phyloP scores from a whole-genome alignment of 2,797 vertebrate genomes.

The Emydoidea blandingii region DNA sequence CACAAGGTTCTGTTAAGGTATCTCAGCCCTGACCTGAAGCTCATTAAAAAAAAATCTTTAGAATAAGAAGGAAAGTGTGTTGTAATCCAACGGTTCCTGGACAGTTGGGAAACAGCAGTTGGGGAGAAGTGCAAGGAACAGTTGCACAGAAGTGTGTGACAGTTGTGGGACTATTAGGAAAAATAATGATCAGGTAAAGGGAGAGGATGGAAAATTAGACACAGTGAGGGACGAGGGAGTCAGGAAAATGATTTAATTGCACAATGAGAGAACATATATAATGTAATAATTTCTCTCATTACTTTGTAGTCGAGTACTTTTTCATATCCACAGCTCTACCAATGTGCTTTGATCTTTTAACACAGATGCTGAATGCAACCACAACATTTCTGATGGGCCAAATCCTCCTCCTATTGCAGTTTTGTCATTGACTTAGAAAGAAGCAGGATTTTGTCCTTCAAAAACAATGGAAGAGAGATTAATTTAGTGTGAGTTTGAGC shows the following conservation, averaged over 20 bases:
- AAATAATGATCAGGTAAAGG: not conserved
- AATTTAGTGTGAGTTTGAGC: not conserved
- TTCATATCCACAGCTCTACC: not conserved
- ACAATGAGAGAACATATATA: not conserved
- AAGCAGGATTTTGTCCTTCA: not conserved
- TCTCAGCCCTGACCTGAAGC: not conserved
- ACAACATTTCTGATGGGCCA: not conserved
- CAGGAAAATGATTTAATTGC: conserved; percentile 22
- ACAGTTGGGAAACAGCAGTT: not conserved
- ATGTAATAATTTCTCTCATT: not conserved
- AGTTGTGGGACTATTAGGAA: not conserved
- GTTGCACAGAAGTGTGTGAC: not conserved
- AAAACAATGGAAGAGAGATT: not conserved
- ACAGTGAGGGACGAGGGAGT: not conserved
- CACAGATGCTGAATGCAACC: not conserved
- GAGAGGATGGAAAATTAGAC: conserved; percentile 19
- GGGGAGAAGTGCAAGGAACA: not conserved
- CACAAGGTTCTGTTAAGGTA: rapidly evolving
- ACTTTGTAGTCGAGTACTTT: not conserved
- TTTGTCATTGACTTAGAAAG: not conserved
- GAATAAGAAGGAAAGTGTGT: not conserved
- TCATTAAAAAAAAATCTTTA: conserved; percentile 8
- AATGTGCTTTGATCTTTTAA: conserved; percentile 7
- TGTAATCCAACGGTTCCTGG: not conserved
- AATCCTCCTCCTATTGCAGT: not conserved